Conservation (phyloP, 2,888 invertebrate species). For the Junonia oenone region DNA sequence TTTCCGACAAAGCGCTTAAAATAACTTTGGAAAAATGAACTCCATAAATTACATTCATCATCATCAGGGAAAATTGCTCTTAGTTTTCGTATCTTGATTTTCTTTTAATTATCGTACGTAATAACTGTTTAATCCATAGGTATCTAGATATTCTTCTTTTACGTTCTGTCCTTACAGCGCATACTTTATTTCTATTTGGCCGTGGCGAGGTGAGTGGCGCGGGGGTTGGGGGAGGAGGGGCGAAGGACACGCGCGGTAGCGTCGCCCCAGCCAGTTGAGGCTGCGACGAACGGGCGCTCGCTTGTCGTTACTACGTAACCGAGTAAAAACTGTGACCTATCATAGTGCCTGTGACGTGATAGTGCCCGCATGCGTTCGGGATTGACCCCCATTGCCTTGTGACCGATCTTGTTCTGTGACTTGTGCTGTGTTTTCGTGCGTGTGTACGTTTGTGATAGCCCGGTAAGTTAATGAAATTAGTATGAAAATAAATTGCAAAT, state of each 20-base stretch:
- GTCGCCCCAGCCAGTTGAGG: conserved; percentile 75
- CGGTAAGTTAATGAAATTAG: conserved; percentile 45
- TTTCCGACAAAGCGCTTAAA: background rate
- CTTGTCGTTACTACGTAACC: conserved; percentile 41
- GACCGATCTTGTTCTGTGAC: conserved; percentile 53
- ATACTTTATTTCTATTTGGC: conserved; percentile 78
- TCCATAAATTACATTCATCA: background rate
- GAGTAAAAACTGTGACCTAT: conserved; percentile 49
- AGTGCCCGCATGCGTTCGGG: conserved; percentile 51
- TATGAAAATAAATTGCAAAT: conserved; percentile 9
- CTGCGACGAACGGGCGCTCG: conserved; percentile 55
- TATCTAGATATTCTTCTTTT: conserved; percentile 48
- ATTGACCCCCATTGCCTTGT: conserved; percentile 36
- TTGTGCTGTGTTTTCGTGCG: conserved; percentile 46
- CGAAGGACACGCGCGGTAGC: conserved; percentile 70
- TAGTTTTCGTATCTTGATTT: too few species aligned
- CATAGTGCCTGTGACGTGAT: conserved; percentile 67
- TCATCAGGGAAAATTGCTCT: background rate
- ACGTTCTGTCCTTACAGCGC: conserved; percentile 68
- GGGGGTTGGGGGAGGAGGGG: conserved; percentile 47
- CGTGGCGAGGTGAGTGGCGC: conserved; percentile 64
- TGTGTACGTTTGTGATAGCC: conserved; percentile 3
- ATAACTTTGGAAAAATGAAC: background rate
- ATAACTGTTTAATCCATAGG: conserved; percentile 11
- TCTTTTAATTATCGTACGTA: too few species aligned